Conservation (phyloP, 2,113 vertebrate species). For the Thryonomys swinderianus region DNA sequence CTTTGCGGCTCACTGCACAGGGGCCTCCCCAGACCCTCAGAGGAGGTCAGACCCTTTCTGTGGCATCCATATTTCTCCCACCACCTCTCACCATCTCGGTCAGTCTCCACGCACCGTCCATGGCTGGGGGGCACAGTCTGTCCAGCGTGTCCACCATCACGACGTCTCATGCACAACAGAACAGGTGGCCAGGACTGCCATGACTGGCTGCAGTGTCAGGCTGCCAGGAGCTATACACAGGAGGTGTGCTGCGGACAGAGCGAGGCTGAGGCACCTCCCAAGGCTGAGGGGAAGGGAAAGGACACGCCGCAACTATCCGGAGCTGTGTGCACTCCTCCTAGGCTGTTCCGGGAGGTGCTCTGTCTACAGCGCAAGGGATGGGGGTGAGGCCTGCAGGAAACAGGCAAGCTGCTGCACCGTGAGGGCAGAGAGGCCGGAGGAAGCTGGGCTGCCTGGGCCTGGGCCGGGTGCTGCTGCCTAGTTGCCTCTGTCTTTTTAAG, state of each 20-base stretch:
- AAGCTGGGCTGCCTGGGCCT: not conserved
- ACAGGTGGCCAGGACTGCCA: not conserved
- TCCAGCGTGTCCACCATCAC: fast-evolving
- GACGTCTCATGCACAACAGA: not conserved
- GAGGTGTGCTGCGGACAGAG: not conserved
- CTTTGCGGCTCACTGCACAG: not conserved
- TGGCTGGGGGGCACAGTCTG: not conserved
- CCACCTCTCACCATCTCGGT: not conserved
- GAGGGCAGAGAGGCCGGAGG: not conserved
- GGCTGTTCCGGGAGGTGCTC: not conserved
- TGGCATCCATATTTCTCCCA: not conserved
- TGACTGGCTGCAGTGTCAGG: fast-evolving
- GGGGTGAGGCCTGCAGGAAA: not conserved
- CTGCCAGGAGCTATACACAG: fast-evolving
- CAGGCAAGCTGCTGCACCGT: no score
- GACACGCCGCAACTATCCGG: not conserved
- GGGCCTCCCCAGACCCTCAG: not conserved
- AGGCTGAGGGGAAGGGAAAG: not conserved
- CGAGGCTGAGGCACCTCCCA: not conserved
- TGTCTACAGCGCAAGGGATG: not conserved
- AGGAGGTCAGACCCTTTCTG: not conserved
- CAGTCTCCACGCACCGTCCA: not conserved
- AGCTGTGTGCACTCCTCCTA: not conserved
- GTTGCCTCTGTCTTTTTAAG: not conserved
- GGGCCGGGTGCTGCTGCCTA: not conserved